Conservation (phyloP, 2,797 vertebrate genomes). For the Mormyrus hasselquistii region DNA sequence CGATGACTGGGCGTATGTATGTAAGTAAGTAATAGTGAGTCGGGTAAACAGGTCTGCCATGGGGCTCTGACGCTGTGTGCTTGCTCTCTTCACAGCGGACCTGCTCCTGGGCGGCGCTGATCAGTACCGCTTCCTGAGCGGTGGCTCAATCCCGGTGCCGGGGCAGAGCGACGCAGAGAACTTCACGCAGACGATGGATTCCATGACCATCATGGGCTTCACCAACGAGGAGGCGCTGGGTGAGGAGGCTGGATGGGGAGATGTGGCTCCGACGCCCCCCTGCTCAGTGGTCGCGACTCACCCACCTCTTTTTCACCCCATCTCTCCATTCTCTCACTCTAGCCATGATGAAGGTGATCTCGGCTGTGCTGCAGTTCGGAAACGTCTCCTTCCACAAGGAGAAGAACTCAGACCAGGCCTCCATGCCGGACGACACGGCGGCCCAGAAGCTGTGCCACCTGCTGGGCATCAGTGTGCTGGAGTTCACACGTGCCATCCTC, state of each 20-base stretch:
- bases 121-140: conserved; percentile 79
- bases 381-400: conserved; percentile 80
- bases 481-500: conserved; percentile 84
- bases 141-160: conserved; percentile 69
- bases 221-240: conserved; percentile 72
- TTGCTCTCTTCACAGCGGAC: conserved; percentile 58
- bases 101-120: conserved; percentile 74
- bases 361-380: conserved; percentile 80
- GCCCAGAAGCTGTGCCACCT: conserved; percentile 87
- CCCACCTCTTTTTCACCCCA: neutral
- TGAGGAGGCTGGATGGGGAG: conserved; percentile 46
- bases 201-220: conserved; percentile 84
- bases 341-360: conserved; percentile 85
- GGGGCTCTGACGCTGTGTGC: neutral
- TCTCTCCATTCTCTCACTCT: neutral
- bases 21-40: neutral
- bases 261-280: neutral
- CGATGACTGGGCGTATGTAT: neutral
- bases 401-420: conserved; percentile 82
- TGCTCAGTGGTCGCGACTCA: neutral
- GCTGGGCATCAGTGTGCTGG: conserved; percentile 80
- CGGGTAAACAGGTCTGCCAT: neutral
- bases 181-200: conserved; percentile 87
- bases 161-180: conserved; percentile 83
- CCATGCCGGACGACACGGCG: conserved; percentile 89